Percentiles rank a stretch among this genome's conserved stretches.
Evolutionary conservation across 2,888 invertebrate genomes (phyloP).

Genomic region (Dermolepida albohirtum): DNA sequence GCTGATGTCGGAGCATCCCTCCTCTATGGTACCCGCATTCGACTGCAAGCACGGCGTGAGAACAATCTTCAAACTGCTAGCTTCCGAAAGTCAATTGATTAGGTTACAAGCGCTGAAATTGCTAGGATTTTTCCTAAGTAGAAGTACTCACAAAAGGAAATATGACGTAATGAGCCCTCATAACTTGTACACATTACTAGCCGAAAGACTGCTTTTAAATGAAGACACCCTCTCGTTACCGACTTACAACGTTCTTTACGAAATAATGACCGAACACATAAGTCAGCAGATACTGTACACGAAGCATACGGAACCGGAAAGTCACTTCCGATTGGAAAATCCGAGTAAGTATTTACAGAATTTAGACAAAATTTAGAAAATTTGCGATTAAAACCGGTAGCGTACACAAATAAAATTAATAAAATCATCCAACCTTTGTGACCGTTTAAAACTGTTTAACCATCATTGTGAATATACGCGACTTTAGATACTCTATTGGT

Average conservation of each 20-base stretch:
- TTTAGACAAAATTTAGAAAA: background rate
- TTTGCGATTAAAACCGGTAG: no score
- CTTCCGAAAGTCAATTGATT: slow-evolving; percentile 96
- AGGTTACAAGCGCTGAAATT: slow-evolving; percentile 96
- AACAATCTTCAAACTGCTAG: slow-evolving; percentile 95
- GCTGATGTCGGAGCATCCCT: slow-evolving; percentile 98
- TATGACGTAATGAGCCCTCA: slow-evolving; percentile 99
- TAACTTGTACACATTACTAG: slow-evolving; percentile 96
- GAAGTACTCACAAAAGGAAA: slow-evolving; percentile 98
- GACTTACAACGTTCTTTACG: slow-evolving; percentile 98
- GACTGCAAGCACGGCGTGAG: slow-evolving; percentile 97
- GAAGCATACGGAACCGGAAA: slow-evolving; percentile 95
- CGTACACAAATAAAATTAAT: no score
- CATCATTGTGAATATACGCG: no score
- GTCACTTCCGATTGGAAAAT: slow-evolving; percentile 94
- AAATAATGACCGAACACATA: slow-evolving; percentile 98
- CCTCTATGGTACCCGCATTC: slow-evolving; percentile 99
- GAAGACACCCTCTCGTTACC: slow-evolving; percentile 92
- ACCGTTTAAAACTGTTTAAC: no score
- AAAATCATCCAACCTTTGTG: no score
- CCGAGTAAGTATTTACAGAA: slow-evolving; percentile 80
- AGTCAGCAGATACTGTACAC: slow-evolving; percentile 94
- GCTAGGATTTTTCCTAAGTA: slow-evolving; percentile 96
- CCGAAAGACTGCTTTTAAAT: slow-evolving; percentile 89
- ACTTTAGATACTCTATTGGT: no score